Evolutionary conservation across 1,140 invertebrate genomes (phyloP), one percentile per base, ranked within the genome.

Genomic region (Centruroides vittatus): DNA sequence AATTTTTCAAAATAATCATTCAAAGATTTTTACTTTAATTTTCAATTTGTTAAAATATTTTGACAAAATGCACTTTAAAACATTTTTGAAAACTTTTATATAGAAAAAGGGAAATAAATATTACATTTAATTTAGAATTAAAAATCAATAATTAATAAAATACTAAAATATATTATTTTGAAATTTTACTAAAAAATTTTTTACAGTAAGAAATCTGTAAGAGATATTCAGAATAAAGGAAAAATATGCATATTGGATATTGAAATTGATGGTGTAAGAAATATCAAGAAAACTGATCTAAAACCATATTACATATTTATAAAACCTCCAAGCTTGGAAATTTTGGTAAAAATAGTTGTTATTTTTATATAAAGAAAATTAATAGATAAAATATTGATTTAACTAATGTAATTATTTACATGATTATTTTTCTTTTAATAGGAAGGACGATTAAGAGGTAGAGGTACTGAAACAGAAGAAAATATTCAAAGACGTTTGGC

Each of bases 231-330:
- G 59, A 75, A 78, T 11, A 75, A 79, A 54, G 93, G 93, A 3
- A 88, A 87, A 72, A 84, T 97, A 13, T 98, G 93, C 72, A 84
- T 98, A 47, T 73, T 99, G 58, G 96, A 99, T 71, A 93, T 99
- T 68, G 96, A 99, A 65, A 84, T 93, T 41, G 87, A 98, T 79
- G 96, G 96, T 47, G 95, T 99, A 0, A 89, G 89, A 68, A 89
- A 86, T 74, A 85, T 99, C 3, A 93, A 92, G 69, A 77, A 82
- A 35, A 88, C 85, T 47, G 79, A 88, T 64, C 75, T 97, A 10
- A 82, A 94, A 74, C 86, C 93, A 3, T 73, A 86, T 61, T 86
- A 86, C 67, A 81, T 98, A 9, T 98, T 98, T 72, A 81, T 99
- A n/a, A 88, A 89, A 76, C 93, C 96, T 41, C 95, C 96, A 10